Evolutionary conservation across 1,140 invertebrate genomes (phyloP).

Genomic region (Plutomurus gul): DNA sequence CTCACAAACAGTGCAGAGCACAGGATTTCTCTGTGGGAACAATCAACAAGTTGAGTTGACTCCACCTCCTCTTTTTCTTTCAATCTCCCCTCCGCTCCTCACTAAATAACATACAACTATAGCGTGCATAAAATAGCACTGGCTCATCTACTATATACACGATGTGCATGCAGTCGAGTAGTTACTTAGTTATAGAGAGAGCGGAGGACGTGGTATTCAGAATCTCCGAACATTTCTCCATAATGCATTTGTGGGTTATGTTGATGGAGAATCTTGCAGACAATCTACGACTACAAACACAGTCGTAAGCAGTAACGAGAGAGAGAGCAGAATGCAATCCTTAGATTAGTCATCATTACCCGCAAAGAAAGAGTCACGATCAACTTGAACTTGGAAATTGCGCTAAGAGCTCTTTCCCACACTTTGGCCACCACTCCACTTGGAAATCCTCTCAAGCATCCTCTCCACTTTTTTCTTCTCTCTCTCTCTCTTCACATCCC

Average conservation of each 20-base stretch:
- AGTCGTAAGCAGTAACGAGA: background rate
- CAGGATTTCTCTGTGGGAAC: background rate
- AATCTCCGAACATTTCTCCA: too few species aligned
- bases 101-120: background rate
- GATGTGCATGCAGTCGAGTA: too few species aligned
- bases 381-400: slow-evolving; percentile 19
- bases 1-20: background rate
- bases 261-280: too few species aligned
- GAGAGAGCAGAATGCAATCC: background rate
- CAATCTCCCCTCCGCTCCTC: background rate
- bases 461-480: background rate
- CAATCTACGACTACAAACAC: too few species aligned
- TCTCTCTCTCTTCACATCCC: slow-evolving; percentile 8
- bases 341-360: slow-evolving; percentile 23
- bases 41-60: slow-evolving; percentile 19
- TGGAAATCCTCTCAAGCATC: background rate
- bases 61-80: slow-evolving; percentile 10
- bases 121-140: too few species aligned
- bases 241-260: too few species aligned
- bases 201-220: too few species aligned
- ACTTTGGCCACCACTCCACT: background rate
- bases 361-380: slow-evolving; percentile 1
- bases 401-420: slow-evolving; percentile 2
- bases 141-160: too few species aligned
- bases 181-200: too few species aligned